Conservation (phyloP, 2,888 invertebrate genomes). For the Scaeva pyrastri region DNA sequence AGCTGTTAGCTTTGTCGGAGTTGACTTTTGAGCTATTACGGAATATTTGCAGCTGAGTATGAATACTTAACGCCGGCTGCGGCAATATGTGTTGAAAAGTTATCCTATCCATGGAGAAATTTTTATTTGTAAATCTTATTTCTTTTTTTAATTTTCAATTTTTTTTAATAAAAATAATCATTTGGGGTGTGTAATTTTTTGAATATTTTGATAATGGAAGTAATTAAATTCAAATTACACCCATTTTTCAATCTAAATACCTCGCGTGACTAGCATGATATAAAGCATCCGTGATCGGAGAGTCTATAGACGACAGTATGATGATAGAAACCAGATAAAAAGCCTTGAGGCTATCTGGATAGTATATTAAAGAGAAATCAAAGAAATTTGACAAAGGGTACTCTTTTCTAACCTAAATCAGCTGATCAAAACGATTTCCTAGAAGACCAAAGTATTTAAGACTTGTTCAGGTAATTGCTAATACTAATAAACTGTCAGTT, state of each 20-base stretch:
- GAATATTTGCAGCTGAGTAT: slow-evolving; percentile 39
- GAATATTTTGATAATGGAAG: slow-evolving; percentile 35
- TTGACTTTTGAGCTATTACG: slow-evolving; percentile 46
- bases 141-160: not conserved
- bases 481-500: too few relatives aligned
- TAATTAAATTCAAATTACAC: slow-evolving; percentile 44
- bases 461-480: too few relatives aligned
- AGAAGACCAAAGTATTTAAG: too few relatives aligned
- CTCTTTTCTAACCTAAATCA: not conserved
- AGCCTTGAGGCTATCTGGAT: not conserved
- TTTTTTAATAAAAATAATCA: slow-evolving; percentile 40
- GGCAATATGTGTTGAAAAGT: slow-evolving; percentile 56
- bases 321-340: not conserved
- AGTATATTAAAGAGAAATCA: not conserved
- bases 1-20: slow-evolving; percentile 33
- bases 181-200: slow-evolving; percentile 52
- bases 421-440: not conserved
- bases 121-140: slow-evolving; percentile 1
- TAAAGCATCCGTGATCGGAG: slow-evolving; percentile 42
- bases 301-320: not conserved
- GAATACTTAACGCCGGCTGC: slow-evolving; percentile 45
- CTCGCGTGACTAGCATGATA: slow-evolving; percentile 64
- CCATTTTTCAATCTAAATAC: slow-evolving; percentile 50
- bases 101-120: slow-evolving; percentile 58
- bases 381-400: not conserved